Evolutionary conservation across 2,797 vertebrate genomes (phyloP), one percentile per base, ranked within the genome.

Genomic region (Melanotaenia maccullochi): DNA sequence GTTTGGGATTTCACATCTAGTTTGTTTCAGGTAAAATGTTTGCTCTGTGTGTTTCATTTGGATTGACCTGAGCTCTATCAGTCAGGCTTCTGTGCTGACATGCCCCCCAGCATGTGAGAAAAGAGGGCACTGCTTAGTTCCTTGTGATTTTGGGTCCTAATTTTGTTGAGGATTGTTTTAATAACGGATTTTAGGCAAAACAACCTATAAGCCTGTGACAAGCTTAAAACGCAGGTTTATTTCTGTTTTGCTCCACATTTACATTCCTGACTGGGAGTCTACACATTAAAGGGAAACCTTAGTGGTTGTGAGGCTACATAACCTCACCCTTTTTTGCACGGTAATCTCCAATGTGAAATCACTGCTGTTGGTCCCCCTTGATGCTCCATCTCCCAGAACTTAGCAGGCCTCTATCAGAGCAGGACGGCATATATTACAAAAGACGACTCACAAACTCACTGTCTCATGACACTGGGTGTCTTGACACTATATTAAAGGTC

Each of bases 401-500:
- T 63, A 38, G 49, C 44, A 33, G 49, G 62, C 71, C 76, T 75
- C 86, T 88, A 70, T 87, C 75, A 81, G 78, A 85, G 81, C 86
- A 80, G 88, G 85, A 85, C 90, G 81, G 83, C 83, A 75, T 83
- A 84, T 75, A 85, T 73, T 65, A 89, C 87, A 92, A 92, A 94
- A 88, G 89, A 71, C 25, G 64, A 71, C 90, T 87, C 91, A 92
- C 84, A 85, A 71, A 69, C 90, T 73, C 85, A 35, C 72, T 18
- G 74, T 72, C 83, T 88, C 78, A 61, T 85, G 49, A 65, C 60
- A 67, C 84, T 36, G 84, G 85, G 60, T 91, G 84, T 85, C 82
- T 75, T 90, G 80, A 94, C 88, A 90, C 85, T 85, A 90, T 86
- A 93, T 75, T 85, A 85, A 82, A 90, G 79, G 89, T 79, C 78